These are phyloP conservation scores for Palloptera scutellata DNA, from an alignment of 2,888 invertebrate species.

Conservation along the genomic window DNA sequence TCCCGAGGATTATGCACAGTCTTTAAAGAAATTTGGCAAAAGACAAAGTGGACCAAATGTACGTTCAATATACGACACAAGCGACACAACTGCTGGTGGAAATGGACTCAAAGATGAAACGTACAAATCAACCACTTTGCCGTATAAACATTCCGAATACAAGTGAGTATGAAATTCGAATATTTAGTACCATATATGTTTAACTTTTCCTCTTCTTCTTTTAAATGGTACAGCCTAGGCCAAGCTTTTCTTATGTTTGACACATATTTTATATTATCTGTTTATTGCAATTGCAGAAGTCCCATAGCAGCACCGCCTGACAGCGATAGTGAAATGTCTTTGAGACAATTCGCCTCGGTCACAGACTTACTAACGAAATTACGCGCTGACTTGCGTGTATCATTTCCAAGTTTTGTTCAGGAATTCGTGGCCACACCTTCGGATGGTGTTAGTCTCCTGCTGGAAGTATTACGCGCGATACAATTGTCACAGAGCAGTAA, in stretches of 20 bases:
- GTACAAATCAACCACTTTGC: conserved; percentile 57
- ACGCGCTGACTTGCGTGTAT: conserved; percentile 82
- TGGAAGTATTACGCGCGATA: conserved; percentile 86
- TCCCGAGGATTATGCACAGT: conserved; percentile 85
- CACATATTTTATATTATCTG: conserved; percentile 2
- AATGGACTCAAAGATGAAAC: conserved; percentile 49
- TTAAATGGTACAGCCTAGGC: too few species aligned
- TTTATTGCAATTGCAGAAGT: conserved; percentile 65
- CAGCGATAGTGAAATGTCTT: conserved; percentile 82
- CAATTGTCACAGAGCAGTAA: conserved; percentile 81
- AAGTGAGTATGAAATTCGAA: conserved; percentile 50
- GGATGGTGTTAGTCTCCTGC: conserved; percentile 83
- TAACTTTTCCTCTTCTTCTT: background rate
- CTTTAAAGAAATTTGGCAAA: conserved; percentile 80
- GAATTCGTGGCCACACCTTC: conserved; percentile 89
- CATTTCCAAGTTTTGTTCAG: conserved; percentile 92
- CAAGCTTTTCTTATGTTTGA: too few species aligned
- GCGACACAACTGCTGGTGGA: conserved; percentile 34
- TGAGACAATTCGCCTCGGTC: conserved; percentile 85
- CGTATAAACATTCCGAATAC: conserved; percentile 61
- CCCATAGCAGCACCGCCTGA: conserved; percentile 71
- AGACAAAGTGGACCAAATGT: conserved; percentile 51
- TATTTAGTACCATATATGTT: background rate
- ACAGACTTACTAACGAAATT: conserved; percentile 88
- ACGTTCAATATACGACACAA: conserved; percentile 62